Conservation (phyloP, 1,140 invertebrate species). For the Penaeus japonicus region DNA sequence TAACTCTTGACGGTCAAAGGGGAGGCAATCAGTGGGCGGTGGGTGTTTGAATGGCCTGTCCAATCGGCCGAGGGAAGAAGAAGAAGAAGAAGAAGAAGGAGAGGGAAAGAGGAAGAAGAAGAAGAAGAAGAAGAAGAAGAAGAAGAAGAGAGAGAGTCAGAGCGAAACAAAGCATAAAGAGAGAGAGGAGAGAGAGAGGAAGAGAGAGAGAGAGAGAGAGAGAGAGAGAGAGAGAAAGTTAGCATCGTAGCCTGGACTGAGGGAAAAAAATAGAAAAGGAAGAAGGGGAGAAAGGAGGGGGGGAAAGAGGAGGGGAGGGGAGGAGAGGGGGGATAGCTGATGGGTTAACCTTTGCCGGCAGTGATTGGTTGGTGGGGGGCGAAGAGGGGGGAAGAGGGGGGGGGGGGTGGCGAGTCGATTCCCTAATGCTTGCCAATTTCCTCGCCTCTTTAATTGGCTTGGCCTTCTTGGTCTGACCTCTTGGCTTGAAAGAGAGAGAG, state of each 20-base stretch:
- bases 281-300: not conserved
- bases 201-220: not conserved
- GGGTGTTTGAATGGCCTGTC: too few species aligned
- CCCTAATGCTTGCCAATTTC: too few species aligned
- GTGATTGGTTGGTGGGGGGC: not conserved
- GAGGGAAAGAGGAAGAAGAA: not conserved
- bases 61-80: too few species aligned
- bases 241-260: too few species aligned
- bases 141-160: not conserved
- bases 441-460: too few species aligned
- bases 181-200: not conserved
- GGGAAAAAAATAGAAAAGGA: not conserved
- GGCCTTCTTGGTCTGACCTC: too few species aligned
- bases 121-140: not conserved
- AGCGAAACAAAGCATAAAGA: too few species aligned
- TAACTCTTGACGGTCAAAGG: too few species aligned
- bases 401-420: not conserved
- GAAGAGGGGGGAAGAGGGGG: not conserved
- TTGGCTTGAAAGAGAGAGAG: too few species aligned
- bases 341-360: constrained; percentile 25
- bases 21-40: too few species aligned
- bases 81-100: too few species aligned
- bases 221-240: not conserved
- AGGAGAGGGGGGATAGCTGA: not conserved
- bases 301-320: not conserved